A percentile compares a stretch with the other conserved stretches of the same genome.
These are phyloP conservation scores for Erythrocebus patas DNA, from an alignment of 2,113 vertebrate genomes.

Conservation along the genomic window DNA sequence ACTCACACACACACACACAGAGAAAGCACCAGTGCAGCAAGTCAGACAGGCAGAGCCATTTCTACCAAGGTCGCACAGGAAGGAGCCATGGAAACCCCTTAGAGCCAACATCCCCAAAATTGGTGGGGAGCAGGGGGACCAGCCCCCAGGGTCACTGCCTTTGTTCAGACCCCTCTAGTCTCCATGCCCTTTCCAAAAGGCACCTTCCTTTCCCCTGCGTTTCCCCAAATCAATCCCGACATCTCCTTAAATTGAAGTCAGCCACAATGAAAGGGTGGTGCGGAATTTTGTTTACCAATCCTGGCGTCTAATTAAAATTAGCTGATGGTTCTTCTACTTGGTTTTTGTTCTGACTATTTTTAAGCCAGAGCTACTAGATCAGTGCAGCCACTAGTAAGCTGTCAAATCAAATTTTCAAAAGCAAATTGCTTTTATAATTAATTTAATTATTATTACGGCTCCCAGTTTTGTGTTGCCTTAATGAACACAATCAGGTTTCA, in stretches of 20 bases:
- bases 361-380: conserved; percentile 9
- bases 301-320: conserved; percentile 79
- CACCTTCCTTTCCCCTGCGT: conserved; percentile 50
- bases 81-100: not conserved
- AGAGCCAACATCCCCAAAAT: not conserved
- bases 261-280: conserved; percentile 68
- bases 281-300: conserved; percentile 70
- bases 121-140: not conserved
- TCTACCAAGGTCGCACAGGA: conserved; percentile 27
- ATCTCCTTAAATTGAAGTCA: conserved; percentile 68
- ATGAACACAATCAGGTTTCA: conserved; percentile 79
- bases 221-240: conserved; percentile 68
- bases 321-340: conserved; percentile 63
- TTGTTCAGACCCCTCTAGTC: not conserved
- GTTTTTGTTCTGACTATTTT: conserved; percentile 59
- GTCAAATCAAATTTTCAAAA: conserved; percentile 76
- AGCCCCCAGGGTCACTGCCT: no score
- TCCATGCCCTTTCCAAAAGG: not conserved
- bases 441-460: conserved; percentile 81
- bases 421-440: conserved; percentile 84
- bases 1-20: not conserved
- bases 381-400: conserved; percentile 61
- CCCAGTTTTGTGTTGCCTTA: conserved; percentile 77
- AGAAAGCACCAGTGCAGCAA: not conserved
- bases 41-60: not conserved